These are phyloP conservation scores for Trissoscelio sp. DNA, from an alignment of 2,888 invertebrate species.

Conservation along the genomic window DNA sequence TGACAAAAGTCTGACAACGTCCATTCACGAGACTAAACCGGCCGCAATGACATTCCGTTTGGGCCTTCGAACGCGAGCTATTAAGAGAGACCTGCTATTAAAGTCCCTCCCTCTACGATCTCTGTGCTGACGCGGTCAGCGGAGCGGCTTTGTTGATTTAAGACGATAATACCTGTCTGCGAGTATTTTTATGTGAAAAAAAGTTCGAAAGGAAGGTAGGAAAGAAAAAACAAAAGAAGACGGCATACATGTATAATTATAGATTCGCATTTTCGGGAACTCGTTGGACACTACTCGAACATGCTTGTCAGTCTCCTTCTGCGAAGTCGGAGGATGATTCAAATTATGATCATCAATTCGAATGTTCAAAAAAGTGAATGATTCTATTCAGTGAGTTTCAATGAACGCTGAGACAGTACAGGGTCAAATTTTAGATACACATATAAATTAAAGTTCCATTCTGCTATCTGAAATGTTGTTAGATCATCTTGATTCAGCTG, in stretches of 20 bases:
- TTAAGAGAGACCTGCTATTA: conserved; percentile 82
- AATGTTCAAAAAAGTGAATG: conserved; percentile 51
- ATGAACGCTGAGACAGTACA: conserved; percentile 25
- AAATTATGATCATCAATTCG: conserved; percentile 68
- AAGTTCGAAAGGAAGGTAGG: conserved; percentile 65
- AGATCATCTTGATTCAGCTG: conserved; percentile 25
- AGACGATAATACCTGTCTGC: conserved; percentile 81
- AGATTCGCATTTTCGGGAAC: conserved; percentile 79
- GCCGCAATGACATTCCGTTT: conserved; percentile 82
- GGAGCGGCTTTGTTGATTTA: conserved; percentile 81
- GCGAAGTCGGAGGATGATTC: conserved; percentile 63
- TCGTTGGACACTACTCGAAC: conserved; percentile 74
- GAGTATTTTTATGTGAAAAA: conserved; percentile 76
- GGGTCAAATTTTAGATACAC: conserved; percentile 7
- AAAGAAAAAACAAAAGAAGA: conserved; percentile 66
- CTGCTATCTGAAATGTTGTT: conserved; percentile 19
- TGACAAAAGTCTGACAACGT: conserved; percentile 71
- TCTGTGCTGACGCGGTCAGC: conserved; percentile 70
- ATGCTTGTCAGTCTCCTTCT: conserved; percentile 75
- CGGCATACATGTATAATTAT: conserved; percentile 78
- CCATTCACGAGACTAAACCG: conserved; percentile 79
- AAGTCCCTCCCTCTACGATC: conserved; percentile 74
- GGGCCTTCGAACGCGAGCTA: conserved; percentile 77
- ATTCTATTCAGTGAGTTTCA: conserved; percentile 55
- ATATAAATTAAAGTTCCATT: conserved; percentile 26